These are phyloP conservation scores for Leptinotarsa texana DNA, from an alignment of 1,140 invertebrate species.

Conservation along the genomic window DNA sequence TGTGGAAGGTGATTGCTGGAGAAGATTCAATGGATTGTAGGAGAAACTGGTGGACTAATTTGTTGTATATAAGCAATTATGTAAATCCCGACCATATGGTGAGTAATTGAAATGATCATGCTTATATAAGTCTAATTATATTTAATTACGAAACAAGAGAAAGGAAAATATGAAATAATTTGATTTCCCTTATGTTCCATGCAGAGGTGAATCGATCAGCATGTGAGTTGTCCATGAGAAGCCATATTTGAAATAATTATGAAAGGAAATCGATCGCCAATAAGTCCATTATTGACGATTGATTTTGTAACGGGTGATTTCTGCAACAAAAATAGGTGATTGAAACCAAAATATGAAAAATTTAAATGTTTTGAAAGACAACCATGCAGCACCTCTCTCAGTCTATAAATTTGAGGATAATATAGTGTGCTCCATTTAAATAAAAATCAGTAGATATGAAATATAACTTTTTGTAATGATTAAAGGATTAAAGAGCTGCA, in stretches of 20 bases:
- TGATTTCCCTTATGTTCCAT: constrained; percentile 17
- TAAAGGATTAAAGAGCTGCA: too few relatives aligned
- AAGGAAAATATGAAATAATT: constrained; percentile 25
- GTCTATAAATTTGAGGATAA: too few relatives aligned
- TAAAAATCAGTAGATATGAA: too few relatives aligned
- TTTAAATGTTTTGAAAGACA: too few relatives aligned
- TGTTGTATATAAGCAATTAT: constrained; percentile 66
- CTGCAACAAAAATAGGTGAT: too few relatives aligned
- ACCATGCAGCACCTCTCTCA: too few relatives aligned
- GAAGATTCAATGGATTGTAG: constrained; percentile 48
- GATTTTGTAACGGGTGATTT: too few relatives aligned
- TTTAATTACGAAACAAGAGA: constrained; percentile 8
- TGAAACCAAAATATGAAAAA: too few relatives aligned
- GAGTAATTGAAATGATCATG: constrained; percentile 32
- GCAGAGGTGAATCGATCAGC: background rate
- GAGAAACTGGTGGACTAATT: constrained; percentile 59
- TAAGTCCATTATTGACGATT: background rate
- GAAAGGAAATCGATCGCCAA: background rate
- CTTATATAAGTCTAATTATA: background rate
- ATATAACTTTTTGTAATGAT: too few relatives aligned
- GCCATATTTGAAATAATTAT: background rate
- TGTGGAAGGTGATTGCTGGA: constrained; percentile 49
- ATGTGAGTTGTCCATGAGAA: too few relatives aligned
- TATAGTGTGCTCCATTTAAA: too few relatives aligned
- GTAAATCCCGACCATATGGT: constrained; percentile 55